Conservation (phyloP, 2,888 invertebrate species). For the Brachynemurus nebulosus region DNA sequence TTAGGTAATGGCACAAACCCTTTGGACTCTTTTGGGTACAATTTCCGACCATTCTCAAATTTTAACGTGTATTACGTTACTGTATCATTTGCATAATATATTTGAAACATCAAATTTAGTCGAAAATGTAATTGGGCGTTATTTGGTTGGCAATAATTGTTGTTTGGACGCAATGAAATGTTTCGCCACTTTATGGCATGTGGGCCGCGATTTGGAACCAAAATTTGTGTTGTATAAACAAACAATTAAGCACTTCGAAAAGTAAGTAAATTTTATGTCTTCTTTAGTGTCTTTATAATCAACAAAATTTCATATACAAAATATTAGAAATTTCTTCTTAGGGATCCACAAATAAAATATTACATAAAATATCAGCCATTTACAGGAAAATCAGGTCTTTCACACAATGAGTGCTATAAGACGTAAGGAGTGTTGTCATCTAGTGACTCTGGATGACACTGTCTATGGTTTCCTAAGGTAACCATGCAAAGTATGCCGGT, state of each 20-base stretch:
- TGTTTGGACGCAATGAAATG: slow-evolving; percentile 46
- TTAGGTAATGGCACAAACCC: slow-evolving; percentile 47
- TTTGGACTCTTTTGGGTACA: slow-evolving; percentile 57
- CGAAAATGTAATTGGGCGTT: slow-evolving; percentile 50
- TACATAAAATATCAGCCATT: too few relatives aligned
- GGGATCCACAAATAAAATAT: too few relatives aligned
- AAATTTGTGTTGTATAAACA: slow-evolving; percentile 31
- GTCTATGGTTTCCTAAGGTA: too few relatives aligned
- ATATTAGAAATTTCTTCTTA: too few relatives aligned
- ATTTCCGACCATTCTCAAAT: slow-evolving; percentile 40
- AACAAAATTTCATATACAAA: slow-evolving; percentile 1
- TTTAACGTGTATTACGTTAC: slow-evolving; percentile 48
- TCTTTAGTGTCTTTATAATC: slow-evolving; percentile 9
- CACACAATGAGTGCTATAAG: too few relatives aligned
- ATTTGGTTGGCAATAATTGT: slow-evolving; percentile 32
- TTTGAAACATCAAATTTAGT: slow-evolving; percentile 42
- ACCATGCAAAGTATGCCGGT: too few relatives aligned
- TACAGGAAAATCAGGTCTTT: too few relatives aligned
- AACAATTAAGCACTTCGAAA: slow-evolving; percentile 43
- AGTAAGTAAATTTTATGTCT: slow-evolving; percentile 29
- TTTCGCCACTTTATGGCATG: slow-evolving; percentile 59
- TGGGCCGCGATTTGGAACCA: slow-evolving; percentile 53
- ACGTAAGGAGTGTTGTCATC: too few relatives aligned
- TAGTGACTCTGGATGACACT: too few relatives aligned
- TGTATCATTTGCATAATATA: slow-evolving; percentile 66